A percentile compares a stretch with the other conserved stretches of the same genome.
Evolutionary conservation across 92 coral and sea anemone genomes (phyloP).

Genomic region (Zoanthus sansibaricus): DNA sequence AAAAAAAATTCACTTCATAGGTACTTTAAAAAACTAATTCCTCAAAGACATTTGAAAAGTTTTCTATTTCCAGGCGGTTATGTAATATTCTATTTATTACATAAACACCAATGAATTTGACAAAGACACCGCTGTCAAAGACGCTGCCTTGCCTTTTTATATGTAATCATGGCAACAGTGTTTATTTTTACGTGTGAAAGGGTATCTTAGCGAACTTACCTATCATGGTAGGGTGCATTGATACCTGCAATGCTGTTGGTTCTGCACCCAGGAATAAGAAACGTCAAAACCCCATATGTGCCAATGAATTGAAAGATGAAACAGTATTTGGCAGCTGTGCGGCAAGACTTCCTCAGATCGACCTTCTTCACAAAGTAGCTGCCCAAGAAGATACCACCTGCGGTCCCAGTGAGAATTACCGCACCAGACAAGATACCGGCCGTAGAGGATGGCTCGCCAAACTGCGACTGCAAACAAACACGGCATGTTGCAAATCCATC

Average conservation of each 20-base stretch:
- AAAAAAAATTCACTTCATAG: too few species aligned
- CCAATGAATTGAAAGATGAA: constrained; percentile 93
- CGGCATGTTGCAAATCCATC: not conserved
- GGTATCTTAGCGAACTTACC: constrained; percentile 54
- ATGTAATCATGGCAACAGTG: too few species aligned
- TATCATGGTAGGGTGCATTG: constrained; percentile 75
- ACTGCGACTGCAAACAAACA: constrained; percentile 70
- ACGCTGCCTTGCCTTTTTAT: too few species aligned
- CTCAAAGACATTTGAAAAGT: too few species aligned
- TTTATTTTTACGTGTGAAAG: too few species aligned
- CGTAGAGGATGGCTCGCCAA: constrained; percentile 89
- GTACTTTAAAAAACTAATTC: too few species aligned
- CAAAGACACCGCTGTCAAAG: too few species aligned
- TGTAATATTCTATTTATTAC: too few species aligned
- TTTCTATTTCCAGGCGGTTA: too few species aligned
- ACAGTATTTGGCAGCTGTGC: constrained; percentile 94
- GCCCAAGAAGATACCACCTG: constrained; percentile 99
- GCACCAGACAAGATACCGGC: constrained; percentile 97
- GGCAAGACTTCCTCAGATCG: constrained; percentile 89
- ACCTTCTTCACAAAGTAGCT: constrained; percentile 93
- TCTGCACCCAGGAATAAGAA: constrained; percentile 97
- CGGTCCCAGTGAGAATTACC: constrained; percentile 96
- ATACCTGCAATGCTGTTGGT: constrained; percentile 91
- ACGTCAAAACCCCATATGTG: constrained; percentile 94
- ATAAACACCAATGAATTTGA: too few species aligned